These are phyloP conservation scores for Zaprionus bogoriensis DNA, from an alignment of 2,888 invertebrate genomes.

Conservation along the genomic window DNA sequence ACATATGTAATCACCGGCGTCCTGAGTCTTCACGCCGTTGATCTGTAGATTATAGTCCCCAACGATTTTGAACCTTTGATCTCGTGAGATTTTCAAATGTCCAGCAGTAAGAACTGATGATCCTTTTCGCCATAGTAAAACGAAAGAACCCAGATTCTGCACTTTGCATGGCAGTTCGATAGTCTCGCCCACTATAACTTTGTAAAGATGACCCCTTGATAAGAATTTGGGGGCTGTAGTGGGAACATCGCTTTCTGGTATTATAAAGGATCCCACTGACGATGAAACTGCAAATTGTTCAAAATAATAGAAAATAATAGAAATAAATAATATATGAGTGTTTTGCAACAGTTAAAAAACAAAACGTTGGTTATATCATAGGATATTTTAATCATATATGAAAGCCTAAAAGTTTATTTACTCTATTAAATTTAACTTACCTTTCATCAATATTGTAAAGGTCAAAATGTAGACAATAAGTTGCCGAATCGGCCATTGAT, in stretches of 20 bases:
- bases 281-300: conserved; percentile 28
- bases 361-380: neutral
- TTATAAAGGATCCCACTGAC: conserved; percentile 68
- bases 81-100: conserved; percentile 88
- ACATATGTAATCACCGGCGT: conserved; percentile 89
- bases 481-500: conserved; percentile 17
- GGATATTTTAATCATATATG: neutral
- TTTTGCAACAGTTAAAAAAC: neutral
- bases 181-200: conserved; percentile 90
- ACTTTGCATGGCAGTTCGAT: conserved; percentile 91
- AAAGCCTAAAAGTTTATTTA: neutral
- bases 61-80: conserved; percentile 87
- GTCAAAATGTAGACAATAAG: conserved; percentile 16
- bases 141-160: conserved; percentile 88
- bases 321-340: neutral
- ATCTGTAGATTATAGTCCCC: conserved; percentile 89
- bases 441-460: conserved; percentile 9
- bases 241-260: conserved; percentile 74
- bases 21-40: conserved; percentile 88
- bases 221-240: conserved; percentile 87
- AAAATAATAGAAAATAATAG: neutral
- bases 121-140: conserved; percentile 88
- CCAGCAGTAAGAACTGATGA: conserved; percentile 88
- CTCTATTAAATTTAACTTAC: conserved; percentile 13
- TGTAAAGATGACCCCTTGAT: conserved; percentile 89